Conservation (phyloP, 2,797 vertebrate genomes). For the Pantherophis vulpinus region DNA sequence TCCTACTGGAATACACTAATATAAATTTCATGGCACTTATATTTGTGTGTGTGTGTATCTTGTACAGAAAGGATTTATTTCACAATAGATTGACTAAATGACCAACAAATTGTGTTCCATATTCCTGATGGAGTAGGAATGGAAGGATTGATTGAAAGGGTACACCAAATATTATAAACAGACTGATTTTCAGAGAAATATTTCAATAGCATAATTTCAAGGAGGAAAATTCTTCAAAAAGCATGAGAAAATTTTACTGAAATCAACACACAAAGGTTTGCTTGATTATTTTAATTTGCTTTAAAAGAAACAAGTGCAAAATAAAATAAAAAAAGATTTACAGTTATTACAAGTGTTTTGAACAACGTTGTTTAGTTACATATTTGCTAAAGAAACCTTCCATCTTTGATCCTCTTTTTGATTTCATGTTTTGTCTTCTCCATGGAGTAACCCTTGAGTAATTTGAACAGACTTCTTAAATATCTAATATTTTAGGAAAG, state of each 20-base stretch:
- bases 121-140: neutral
- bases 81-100: neutral
- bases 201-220: neutral
- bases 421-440: constrained; percentile 30
- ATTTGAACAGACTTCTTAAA: constrained; percentile 24
- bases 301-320: constrained; percentile 11
- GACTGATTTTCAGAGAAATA: neutral
- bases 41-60: neutral
- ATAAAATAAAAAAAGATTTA: constrained; percentile 33
- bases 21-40: neutral
- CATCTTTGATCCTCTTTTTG: constrained; percentile 17
- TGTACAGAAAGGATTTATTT: neutral
- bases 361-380: constrained; percentile 3
- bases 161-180: neutral
- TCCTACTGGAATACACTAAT: neutral
- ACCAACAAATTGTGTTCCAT: neutral
- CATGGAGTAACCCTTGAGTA: neutral
- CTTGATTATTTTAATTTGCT: constrained; percentile 44
- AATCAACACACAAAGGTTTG: neutral
- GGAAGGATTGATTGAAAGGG: neutral
- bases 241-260: constrained; percentile 14
- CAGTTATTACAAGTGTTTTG: constrained; percentile 37
- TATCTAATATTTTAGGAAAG: constrained; percentile 29
- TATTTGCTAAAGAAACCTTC: constrained; percentile 33
- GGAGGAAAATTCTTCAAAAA: neutral